A percentile compares a stretch with the other conserved stretches of the same genome.
Conservation (phyloP, 1,140 invertebrate species). For the Diachasmimorpha longicaudata region DNA sequence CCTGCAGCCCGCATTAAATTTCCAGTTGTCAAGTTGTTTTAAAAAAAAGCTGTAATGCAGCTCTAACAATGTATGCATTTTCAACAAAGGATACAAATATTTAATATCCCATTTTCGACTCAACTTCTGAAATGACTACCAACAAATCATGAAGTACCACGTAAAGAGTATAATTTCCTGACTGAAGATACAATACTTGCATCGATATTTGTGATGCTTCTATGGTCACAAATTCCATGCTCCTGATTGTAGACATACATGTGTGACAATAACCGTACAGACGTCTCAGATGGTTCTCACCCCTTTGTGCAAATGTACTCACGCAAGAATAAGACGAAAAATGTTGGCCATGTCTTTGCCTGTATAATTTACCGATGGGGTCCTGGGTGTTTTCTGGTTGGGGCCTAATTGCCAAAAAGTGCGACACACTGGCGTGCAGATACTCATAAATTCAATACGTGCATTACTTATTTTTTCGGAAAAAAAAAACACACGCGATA, state of each 20-base stretch:
- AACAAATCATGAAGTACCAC: background rate
- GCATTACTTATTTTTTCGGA: background rate
- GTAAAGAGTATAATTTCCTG: background rate
- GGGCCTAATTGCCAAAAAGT: conserved; percentile 2
- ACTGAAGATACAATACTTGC: background rate
- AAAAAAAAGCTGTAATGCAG: no score
- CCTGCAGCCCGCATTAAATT: no score
- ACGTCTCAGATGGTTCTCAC: background rate
- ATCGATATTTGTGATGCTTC: background rate
- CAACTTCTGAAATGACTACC: background rate
- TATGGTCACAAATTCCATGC: background rate
- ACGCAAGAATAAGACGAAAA: background rate
- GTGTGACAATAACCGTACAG: background rate
- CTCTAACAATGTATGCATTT: no score
- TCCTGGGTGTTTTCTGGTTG: background rate
- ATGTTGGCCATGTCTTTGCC: background rate
- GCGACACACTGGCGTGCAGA: background rate
- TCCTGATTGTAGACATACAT: background rate
- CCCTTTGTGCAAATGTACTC: background rate
- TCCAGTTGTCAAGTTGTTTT: no score
- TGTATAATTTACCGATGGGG: background rate
- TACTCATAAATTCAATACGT: background rate
- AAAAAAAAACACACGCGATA: background rate
- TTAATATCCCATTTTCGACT: background rate
- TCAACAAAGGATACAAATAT: background rate